Base-by-base conservation (phyloP, 1,140 invertebrate genomes). In the Campodea augens region DNA sequence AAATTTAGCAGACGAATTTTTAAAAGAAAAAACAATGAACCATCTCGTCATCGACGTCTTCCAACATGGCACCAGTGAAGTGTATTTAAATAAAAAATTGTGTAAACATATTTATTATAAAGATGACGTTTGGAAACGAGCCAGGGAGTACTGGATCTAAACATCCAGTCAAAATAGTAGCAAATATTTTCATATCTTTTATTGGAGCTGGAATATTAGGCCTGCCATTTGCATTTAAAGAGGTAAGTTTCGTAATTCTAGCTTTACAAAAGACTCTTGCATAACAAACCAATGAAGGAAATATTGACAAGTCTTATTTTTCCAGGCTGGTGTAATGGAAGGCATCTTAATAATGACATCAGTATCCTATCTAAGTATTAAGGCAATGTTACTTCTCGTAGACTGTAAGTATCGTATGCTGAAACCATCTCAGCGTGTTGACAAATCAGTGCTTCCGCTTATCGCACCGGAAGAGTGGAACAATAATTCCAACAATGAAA, bases 161-260 rank as follows among this genome's bases (percentile, higher is more conserved):
- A 38, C 60, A 55, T 46, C 55, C 57, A 12, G 38, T 63, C 1
- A 65, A 64, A 50, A 63, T 66, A 15, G 51, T 62, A 44, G 62
- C 63, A n/a, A 65, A 65, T 45, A 63, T 66, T 45, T 66, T 66
- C 49, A 65, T 66, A 41, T 62, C 64, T 1, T 66, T 66, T 43
- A 64, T 66, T 44, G 64, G 64, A 38, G 63, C 63, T 43, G 64
- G 64, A 41, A 58, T 66, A 41, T 49, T 66, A 15, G 64, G 64
- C 20, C 47, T 66, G 13, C 64, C 64, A 4, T 66, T 58, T 56
- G 63, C 64, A 21, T 66, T 65, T 47, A 66, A 64, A 54, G 61
- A 66, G 59, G 63, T 64, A 50, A 48, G 50, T 44, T 29, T 29
- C n/a, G 24, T n/a, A 23, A 23, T 41, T 49, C 20, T 21, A 32